phyloP scores from a whole-genome alignment of 2,888 invertebrate species.

The Poecilus cupreus region DNA sequence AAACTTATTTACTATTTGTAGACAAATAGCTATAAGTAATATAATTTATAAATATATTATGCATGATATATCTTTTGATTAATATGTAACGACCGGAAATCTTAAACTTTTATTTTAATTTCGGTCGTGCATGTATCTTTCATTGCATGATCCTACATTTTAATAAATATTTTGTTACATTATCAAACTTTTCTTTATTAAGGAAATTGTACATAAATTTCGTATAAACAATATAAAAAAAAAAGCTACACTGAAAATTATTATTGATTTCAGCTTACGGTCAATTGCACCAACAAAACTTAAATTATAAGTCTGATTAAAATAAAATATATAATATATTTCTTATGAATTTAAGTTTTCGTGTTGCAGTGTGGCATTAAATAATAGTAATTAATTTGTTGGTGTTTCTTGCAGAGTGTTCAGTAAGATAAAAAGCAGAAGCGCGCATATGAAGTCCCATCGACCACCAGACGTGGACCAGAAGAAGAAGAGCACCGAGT shows the following conservation, averaged over 20 bases:
- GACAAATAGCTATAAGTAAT: background rate
- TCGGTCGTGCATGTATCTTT: conserved; percentile 18
- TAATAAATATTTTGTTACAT: too few species aligned
- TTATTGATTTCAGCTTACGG: too few species aligned
- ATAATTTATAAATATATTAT: conserved; percentile 1
- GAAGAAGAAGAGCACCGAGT: conserved; percentile 65
- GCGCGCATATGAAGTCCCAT: conserved; percentile 99
- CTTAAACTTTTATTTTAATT: conserved; percentile 1
- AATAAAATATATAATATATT: background rate
- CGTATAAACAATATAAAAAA: too few species aligned
- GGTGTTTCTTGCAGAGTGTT: conserved; percentile 87
- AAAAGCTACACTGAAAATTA: too few species aligned
- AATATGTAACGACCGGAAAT: conserved; percentile 13
- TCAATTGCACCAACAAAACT: too few species aligned
- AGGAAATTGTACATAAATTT: background rate
- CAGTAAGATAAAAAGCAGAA: conserved; percentile 98
- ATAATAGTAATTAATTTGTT: background rate
- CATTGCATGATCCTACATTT: conserved; percentile 1
- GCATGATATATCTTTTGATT: conserved; percentile 10
- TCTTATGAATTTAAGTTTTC: too few species aligned
- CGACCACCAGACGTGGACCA: conserved; percentile 90
- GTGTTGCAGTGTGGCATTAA: too few species aligned
- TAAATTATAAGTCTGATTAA: background rate
- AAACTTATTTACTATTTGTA: background rate
- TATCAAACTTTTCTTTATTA: background rate